Evolutionary conservation across 2,797 vertebrate species (phyloP).

Genomic region (Oreochromis mossambicus): DNA sequence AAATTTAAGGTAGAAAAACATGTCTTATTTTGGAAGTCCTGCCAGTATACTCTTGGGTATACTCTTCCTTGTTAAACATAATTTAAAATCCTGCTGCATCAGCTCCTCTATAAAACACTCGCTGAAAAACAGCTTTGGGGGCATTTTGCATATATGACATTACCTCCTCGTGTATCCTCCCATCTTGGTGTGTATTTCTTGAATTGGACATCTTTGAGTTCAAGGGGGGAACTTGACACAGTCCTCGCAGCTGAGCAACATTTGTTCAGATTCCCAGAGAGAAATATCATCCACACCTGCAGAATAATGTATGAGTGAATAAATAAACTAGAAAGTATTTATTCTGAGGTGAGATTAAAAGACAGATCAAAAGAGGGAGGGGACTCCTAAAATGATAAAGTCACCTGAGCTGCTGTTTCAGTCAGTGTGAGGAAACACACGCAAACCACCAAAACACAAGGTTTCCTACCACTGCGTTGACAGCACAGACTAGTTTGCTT

Average conservation of each 20-base stretch:
- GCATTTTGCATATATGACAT: background rate
- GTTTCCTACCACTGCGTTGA: no score
- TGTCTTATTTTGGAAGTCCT: rapidly evolving
- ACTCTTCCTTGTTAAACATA: rapidly evolving
- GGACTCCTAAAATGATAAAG: no score
- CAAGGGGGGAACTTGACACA: background rate
- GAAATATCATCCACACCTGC: background rate
- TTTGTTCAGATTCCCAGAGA: background rate
- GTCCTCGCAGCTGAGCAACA: background rate
- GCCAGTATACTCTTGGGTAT: rapidly evolving
- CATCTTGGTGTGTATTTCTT: background rate
- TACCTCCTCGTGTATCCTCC: background rate
- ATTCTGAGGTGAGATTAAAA: background rate
- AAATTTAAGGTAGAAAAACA: background rate
- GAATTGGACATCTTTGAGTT: background rate
- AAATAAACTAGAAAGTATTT: background rate
- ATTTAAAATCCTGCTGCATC: background rate
- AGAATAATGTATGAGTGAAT: background rate
- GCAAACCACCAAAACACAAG: no score
- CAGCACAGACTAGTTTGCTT: no score
- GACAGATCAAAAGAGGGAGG: background rate
- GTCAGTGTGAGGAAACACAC: no score
- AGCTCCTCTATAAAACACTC: background rate
- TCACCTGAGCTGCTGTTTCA: no score
- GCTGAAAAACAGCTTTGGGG: background rate